Percentiles rank a stretch among this genome's conserved stretches.
phyloP scores from a whole-genome alignment of 1,140 invertebrate species.

The Dysdera silvatica region DNA sequence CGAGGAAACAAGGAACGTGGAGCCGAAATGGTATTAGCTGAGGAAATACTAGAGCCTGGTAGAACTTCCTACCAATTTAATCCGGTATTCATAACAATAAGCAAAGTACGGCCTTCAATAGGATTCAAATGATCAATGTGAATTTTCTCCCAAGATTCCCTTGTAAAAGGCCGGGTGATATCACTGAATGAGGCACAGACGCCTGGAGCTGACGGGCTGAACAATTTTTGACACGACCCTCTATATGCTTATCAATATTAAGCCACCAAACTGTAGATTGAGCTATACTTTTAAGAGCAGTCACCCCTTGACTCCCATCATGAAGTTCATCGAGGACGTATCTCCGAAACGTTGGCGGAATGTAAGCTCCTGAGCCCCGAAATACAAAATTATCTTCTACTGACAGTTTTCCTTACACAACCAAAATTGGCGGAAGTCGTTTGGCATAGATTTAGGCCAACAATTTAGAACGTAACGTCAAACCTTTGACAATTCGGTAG shows the following conservation, averaged over 20 bases:
- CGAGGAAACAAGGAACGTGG: background rate
- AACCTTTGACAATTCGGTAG: background rate
- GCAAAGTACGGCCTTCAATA: background rate
- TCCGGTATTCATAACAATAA: background rate
- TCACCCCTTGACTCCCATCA: background rate
- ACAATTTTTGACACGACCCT: background rate
- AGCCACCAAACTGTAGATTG: background rate
- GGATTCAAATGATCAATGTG: background rate
- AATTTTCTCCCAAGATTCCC: background rate
- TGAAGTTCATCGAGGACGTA: background rate
- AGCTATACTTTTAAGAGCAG: background rate
- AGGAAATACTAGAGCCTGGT: background rate
- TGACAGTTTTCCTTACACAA: background rate
- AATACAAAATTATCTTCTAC: background rate
- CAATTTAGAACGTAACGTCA: background rate
- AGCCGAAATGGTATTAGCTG: background rate
- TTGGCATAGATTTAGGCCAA: background rate
- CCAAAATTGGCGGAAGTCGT: background rate
- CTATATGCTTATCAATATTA: background rate
- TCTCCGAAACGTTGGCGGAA: background rate
- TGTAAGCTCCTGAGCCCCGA: background rate
- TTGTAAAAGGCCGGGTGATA: background rate
- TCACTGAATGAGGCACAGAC: background rate
- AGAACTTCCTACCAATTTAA: background rate
- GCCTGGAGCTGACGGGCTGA: background rate